Conservation (phyloP, 1,140 invertebrate species). For the Delia radicum region DNA sequence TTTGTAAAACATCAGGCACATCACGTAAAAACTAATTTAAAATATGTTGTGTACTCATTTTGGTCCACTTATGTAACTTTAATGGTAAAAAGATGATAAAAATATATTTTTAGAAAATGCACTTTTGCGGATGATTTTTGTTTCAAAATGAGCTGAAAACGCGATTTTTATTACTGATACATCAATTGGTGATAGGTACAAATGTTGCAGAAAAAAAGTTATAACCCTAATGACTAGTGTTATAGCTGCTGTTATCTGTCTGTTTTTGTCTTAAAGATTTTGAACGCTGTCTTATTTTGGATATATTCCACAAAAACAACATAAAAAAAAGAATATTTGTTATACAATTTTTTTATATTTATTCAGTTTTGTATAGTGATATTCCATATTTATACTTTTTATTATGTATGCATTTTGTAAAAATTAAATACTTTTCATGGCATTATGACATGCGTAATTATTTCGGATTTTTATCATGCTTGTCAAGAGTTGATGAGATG, state of each 20-base stretch:
- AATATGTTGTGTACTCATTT: too few species aligned
- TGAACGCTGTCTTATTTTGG: slow-evolving; percentile 20
- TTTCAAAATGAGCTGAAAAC: too few species aligned
- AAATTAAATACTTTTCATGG: slow-evolving; percentile 32
- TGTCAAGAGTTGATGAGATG: slow-evolving; percentile 24
- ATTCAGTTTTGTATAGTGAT: neutral
- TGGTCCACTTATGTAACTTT: too few species aligned
- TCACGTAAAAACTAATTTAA: too few species aligned
- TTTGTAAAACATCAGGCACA: too few species aligned
- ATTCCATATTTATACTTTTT: neutral
- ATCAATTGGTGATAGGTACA: neutral
- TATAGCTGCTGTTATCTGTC: slow-evolving; percentile 6
- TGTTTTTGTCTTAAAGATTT: slow-evolving; percentile 19
- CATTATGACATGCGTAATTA: slow-evolving; percentile 33
- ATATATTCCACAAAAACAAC: neutral
- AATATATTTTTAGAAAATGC: too few species aligned
- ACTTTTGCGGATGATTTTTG: too few species aligned
- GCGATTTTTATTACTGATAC: too few species aligned
- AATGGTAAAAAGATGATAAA: too few species aligned
- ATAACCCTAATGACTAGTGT: too few species aligned
- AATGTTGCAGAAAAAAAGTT: too few species aligned
- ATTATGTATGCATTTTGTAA: slow-evolving; percentile 15
- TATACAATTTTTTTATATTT: neutral
- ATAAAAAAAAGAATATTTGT: neutral
- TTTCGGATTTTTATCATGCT: slow-evolving; percentile 31